phyloP scores from a whole-genome alignment of 2,888 invertebrate species.

The Eueremaeus valkanovi region DNA sequence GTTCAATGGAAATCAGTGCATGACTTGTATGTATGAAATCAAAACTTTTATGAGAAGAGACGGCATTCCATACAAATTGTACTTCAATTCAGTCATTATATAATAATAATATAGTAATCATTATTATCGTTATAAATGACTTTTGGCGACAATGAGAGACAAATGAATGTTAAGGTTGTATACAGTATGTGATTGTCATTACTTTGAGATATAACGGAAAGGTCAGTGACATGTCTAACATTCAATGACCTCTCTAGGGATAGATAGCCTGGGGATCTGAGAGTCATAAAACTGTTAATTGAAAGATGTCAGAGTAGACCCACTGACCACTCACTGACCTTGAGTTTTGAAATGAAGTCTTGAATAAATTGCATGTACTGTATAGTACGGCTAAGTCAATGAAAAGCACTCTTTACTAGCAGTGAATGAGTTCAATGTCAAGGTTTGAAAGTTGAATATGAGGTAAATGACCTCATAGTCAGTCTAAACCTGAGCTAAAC shows the following conservation, averaged over 20 bases:
- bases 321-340: background rate
- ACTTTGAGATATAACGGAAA: background rate
- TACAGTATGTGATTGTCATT: background rate
- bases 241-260: constrained; percentile 15
- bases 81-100: no score
- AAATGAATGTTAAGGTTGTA: constrained; percentile 15
- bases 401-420: background rate
- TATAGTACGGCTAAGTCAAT: no score
- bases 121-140: background rate
- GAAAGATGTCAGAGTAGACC: background rate
- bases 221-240: constrained; percentile 27
- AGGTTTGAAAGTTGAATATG: constrained; percentile 4
- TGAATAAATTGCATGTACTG: no score
- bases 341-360: background rate
- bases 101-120: no score
- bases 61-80: background rate
- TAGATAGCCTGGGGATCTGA: background rate
- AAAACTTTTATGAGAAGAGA: constrained; percentile 18
- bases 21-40: background rate
- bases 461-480: constrained; percentile 16
- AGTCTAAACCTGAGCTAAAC: no score
- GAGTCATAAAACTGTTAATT: background rate
- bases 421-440: constrained; percentile 29
- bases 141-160: background rate
- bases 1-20: constrained; percentile 2